Conservation (phyloP, 2,113 vertebrate genomes). For the Neogobius melanostomus region DNA sequence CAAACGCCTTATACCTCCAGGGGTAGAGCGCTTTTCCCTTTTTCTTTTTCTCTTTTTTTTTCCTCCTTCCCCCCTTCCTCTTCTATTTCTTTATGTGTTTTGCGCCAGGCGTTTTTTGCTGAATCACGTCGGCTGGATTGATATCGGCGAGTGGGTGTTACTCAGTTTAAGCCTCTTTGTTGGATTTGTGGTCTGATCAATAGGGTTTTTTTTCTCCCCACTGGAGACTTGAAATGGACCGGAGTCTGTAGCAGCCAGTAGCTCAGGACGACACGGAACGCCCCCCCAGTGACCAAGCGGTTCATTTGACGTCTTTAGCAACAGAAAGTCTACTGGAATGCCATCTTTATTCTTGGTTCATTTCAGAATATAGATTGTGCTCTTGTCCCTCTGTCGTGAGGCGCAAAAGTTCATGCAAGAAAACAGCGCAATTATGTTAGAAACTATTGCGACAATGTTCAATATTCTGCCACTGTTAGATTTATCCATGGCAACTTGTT, state of each 20-base stretch:
- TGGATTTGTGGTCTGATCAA: slow-evolving; percentile 63
- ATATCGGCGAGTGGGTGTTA: slow-evolving; percentile 57
- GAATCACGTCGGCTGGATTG: slow-evolving; percentile 57
- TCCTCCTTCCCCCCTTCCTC: background rate
- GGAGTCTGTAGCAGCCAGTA: slow-evolving; percentile 44
- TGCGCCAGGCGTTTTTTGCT: slow-evolving; percentile 32
- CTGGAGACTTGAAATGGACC: slow-evolving; percentile 56
- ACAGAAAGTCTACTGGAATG: background rate
- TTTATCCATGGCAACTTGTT: too few species aligned
- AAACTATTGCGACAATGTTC: too few species aligned
- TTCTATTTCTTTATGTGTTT: slow-evolving; percentile 9
- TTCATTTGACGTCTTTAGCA: slow-evolving; percentile 19
- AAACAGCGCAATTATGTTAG: too few species aligned
- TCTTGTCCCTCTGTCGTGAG: too few species aligned
- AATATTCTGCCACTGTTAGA: too few species aligned
- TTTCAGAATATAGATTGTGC: too few species aligned
- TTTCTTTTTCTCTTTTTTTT: background rate
- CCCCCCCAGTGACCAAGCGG: background rate
- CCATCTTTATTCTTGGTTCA: background rate
- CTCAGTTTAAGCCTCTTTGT: slow-evolving; percentile 58
- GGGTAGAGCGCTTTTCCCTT: slow-evolving; percentile 22
- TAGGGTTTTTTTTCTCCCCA: slow-evolving; percentile 46
- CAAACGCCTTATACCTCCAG: slow-evolving; percentile 25
- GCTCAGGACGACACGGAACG: slow-evolving; percentile 36
- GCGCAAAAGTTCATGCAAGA: too few species aligned